Evolutionary conservation across 2,888 invertebrate genomes (phyloP), one percentile per base, ranked within the genome.

Genomic region (Nephrotoma guestfalica): DNA sequence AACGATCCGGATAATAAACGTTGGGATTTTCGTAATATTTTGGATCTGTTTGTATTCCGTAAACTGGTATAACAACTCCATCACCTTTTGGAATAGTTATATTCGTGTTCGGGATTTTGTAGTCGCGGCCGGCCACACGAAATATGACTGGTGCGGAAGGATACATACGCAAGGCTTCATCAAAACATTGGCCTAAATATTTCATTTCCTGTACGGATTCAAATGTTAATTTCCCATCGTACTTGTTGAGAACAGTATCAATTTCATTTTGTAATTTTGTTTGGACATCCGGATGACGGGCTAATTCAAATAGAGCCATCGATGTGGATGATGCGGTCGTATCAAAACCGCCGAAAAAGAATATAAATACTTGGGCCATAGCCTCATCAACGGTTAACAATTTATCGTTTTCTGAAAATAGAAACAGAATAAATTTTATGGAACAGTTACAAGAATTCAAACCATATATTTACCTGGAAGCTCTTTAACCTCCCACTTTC

Each of bases 401-500:
- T 85, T 85, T 85, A 18, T 40, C 11, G 30, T 18, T 6, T 40
- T 83, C 11, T 83, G 15, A 4, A 43, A 71, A 11, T 6, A 43
- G 7, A 2, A 30, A 0, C 30, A 2, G 1, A 30, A 30, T 30
- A 30, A 2, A 30, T 30, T 30, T 30, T 0, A 30, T 30, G 30
- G 1, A 30, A 30, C 30, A 2, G 30, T 30, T 30, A 0, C 3
- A 30, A 30, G 3, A 30, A 30, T 30, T 30, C 1, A 2, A 2
- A 2, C 3, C 30, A 2, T 30, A 30, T 30, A 30, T 30, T 30
- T 30, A 30, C 30, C 30, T 30, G 30, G 30, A 0, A 30, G 30
- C 30, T 30, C 30, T 30, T 41, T 83, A 2, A 57, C 86, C 40
- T 88, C 87, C 47, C 86, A 86, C 9, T 86, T 83, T 15, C 51